A percentile compares a stretch with the other conserved stretches of the same genome.
Evolutionary conservation across 1,140 invertebrate genomes (phyloP).

Genomic region (Drosophila subpulchrella): DNA sequence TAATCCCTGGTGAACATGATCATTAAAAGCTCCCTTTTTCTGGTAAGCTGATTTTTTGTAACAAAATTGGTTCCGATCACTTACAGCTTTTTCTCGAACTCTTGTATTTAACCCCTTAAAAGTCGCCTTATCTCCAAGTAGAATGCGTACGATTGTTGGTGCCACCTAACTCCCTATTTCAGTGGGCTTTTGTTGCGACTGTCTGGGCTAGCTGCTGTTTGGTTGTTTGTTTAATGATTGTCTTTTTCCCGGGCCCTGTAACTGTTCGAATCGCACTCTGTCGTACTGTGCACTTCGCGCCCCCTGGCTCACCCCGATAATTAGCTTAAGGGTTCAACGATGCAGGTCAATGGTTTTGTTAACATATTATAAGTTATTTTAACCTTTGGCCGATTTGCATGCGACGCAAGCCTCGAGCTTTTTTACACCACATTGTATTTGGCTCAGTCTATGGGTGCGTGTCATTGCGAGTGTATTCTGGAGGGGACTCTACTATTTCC

Average conservation of each 20-base stretch:
- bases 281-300: conserved; percentile 38
- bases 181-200: conserved; percentile 1
- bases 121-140: background rate
- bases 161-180: conserved; percentile 7
- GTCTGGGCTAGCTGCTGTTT: conserved; percentile 10
- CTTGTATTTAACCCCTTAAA: background rate
- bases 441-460: conserved; percentile 32
- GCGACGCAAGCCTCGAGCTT: conserved; percentile 18
- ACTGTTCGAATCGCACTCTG: conserved; percentile 23
- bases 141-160: background rate
- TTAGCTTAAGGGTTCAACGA: conserved; percentile 79
- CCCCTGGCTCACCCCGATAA: conserved; percentile 65
- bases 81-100: background rate
- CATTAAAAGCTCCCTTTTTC: no score
- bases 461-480: conserved; percentile 28
- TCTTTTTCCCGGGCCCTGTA: conserved; percentile 24
- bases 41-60: no score
- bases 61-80: background rate
- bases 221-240: conserved; percentile 18
- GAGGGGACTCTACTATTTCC: background rate
- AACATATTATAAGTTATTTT: conserved; percentile 82
- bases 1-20: no score
- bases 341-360: conserved; percentile 79
- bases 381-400: conserved; percentile 78
- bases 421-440: conserved; percentile 28